Evolutionary conservation across 1,140 invertebrate genomes (phyloP).

Genomic region (Adoxophyes honmai): DNA sequence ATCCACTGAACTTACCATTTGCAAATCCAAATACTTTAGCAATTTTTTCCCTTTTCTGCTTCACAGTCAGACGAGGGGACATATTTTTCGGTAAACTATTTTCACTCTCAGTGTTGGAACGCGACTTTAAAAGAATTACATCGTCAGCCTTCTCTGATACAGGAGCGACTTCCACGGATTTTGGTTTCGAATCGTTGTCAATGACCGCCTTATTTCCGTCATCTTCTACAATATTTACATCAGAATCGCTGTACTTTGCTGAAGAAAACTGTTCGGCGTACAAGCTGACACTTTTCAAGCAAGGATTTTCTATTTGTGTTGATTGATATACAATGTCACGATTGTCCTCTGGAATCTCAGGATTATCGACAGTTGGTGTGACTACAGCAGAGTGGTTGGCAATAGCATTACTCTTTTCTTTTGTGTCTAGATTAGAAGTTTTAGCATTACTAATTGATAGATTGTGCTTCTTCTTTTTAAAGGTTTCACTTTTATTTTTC

Average conservation of each 20-base stretch:
- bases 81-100: neutral
- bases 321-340: neutral
- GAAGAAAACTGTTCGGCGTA: constrained; percentile 43
- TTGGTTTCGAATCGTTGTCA: constrained; percentile 6
- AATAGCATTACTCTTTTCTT: no score
- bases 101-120: constrained; percentile 40
- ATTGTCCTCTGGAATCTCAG: neutral
- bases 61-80: neutral
- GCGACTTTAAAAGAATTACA: constrained; percentile 42
- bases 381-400: no score
- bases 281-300: constrained; percentile 52
- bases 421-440: no score
- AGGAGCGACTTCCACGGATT: neutral
- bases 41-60: constrained; percentile 44
- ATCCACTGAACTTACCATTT: constrained; percentile 46
- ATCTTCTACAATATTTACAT: constrained; percentile 21
- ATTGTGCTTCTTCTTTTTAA: no score
- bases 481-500: no score
- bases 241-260: constrained; percentile 37
- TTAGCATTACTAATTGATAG: no score
- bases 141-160: constrained; percentile 21
- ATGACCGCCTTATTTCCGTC: constrained; percentile 16
- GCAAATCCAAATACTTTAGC: constrained; percentile 59
- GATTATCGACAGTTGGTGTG: no score
- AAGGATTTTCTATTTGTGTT: constrained; percentile 39